Base-by-base conservation (phyloP, 2,797 vertebrate species). In the Platalea minor region DNA sequence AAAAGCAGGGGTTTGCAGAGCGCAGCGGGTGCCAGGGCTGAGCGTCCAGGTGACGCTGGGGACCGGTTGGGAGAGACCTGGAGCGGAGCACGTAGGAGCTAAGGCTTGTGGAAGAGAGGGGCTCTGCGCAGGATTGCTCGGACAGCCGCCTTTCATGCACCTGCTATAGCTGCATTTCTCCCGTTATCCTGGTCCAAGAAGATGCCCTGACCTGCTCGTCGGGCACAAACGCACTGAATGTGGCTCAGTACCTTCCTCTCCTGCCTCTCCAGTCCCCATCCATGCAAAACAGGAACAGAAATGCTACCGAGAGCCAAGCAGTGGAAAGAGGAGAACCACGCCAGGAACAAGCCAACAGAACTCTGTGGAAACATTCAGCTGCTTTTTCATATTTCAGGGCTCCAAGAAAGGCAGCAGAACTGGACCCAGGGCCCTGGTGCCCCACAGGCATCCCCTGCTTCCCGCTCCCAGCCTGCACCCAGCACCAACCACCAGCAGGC, bases 91-190 rank as follows among this genome's bases (percentile, higher is more conserved):
- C 6, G 54, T 2, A 16, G 56, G 64, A 43, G 9, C 43, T 33
- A 13, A 23, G 39, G 46, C 11, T 31, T 15, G 69, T 4, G 53
- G 75, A 28, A 31, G 59, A 45, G 39, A 9, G 19, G 43, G 50
- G 41, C 41, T 26, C 31, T 10, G 41, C 1, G 1, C 1, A 8
- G 57, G 17, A 8, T 12, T 4, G 20, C 70, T 54, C 1, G 2
- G 45, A 18, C 11, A 19, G 70, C 25, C 3, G 3, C 2, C 1
- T 16, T 19, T n/a, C 53, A 4, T 3, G 26, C 41, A 41, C 26
- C 31, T 20, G 41, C 33, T 4, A 9, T 3, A 14, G 61, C 3
- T 13, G 16, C 0, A 8, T n/a, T 53, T 46, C 31, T 41, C 35
- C 35, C 16, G 1, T 45, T 39, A 61, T 29, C 85, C 51, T 3